phyloP scores from a whole-genome alignment of 2,113 vertebrate genomes.

The Ahaetulla prasina region DNA sequence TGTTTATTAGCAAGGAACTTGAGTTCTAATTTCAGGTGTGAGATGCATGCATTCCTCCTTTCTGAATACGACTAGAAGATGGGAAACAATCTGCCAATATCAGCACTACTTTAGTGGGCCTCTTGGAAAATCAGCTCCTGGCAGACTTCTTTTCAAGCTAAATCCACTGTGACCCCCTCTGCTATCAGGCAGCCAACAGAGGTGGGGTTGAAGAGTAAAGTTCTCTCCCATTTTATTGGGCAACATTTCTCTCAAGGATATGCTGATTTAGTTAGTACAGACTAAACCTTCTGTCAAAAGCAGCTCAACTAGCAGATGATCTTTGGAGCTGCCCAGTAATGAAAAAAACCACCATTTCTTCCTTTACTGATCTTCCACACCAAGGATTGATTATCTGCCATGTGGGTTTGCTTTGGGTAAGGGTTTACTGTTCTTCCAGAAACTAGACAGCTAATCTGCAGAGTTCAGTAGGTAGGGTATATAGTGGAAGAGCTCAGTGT shows the following conservation, averaged over 20 bases:
- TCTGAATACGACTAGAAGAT: background rate
- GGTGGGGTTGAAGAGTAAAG: background rate
- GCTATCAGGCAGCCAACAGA: background rate
- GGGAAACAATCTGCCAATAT: background rate
- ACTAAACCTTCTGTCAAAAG: background rate
- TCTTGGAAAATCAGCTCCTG: background rate
- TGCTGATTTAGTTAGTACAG: background rate
- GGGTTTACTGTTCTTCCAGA: background rate
- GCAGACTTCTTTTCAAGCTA: background rate
- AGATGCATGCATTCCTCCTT: background rate
- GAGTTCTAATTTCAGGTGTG: background rate
- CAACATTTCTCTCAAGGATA: background rate
- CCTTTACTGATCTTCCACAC: background rate
- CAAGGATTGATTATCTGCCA: background rate
- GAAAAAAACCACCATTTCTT: background rate
- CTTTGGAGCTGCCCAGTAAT: background rate
- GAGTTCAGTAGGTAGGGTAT: background rate
- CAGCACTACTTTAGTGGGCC: background rate
- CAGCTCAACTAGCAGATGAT: background rate
- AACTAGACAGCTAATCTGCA: background rate
- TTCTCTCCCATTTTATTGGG: background rate
- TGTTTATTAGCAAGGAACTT: background rate
- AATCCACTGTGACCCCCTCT: background rate
- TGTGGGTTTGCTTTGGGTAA: background rate
- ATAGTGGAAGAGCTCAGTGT: background rate